Conservation (phyloP, 2,113 vertebrate genomes). For the Pimephales promelas region DNA sequence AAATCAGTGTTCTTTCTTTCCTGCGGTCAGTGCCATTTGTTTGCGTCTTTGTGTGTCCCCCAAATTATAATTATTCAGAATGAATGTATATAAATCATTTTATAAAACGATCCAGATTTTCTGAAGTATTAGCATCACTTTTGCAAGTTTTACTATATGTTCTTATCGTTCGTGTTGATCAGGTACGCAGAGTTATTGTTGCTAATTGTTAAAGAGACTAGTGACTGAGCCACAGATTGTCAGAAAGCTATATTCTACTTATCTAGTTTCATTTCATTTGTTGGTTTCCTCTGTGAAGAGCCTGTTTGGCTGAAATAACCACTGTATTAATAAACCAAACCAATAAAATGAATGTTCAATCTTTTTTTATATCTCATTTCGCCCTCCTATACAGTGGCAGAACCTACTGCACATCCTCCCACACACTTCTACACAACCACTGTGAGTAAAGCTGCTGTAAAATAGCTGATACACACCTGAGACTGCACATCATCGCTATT, state of each 20-base stretch:
- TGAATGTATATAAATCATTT: constrained; percentile 78
- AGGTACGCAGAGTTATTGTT: constrained; percentile 69
- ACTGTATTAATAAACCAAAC: constrained; percentile 82
- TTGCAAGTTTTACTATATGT: constrained; percentile 60
- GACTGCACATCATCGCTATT: neutral
- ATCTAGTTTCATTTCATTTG: constrained; percentile 68
- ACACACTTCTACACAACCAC: constrained; percentile 1
- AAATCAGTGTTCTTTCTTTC: constrained; percentile 74
- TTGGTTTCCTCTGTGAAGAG: constrained; percentile 75
- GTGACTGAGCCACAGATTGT: constrained; percentile 79
- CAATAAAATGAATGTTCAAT: constrained; percentile 79
- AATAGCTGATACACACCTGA: neutral
- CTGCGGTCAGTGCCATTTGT: constrained; percentile 64
- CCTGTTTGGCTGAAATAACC: constrained; percentile 77
- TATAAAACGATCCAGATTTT: constrained; percentile 74
- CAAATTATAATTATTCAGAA: constrained; percentile 72
- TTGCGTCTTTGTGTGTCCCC: constrained; percentile 56
- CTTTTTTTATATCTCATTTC: constrained; percentile 3
- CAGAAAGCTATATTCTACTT: constrained; percentile 77
- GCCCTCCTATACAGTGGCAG: neutral
- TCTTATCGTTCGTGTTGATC: constrained; percentile 60
- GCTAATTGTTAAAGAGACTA: constrained; percentile 74
- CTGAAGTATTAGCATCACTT: constrained; percentile 75
- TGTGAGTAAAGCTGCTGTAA: neutral
- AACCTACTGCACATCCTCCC: constrained; percentile 5